phyloP scores from a whole-genome alignment of 1,140 invertebrate genomes.

The Drosophila busckii region DNA sequence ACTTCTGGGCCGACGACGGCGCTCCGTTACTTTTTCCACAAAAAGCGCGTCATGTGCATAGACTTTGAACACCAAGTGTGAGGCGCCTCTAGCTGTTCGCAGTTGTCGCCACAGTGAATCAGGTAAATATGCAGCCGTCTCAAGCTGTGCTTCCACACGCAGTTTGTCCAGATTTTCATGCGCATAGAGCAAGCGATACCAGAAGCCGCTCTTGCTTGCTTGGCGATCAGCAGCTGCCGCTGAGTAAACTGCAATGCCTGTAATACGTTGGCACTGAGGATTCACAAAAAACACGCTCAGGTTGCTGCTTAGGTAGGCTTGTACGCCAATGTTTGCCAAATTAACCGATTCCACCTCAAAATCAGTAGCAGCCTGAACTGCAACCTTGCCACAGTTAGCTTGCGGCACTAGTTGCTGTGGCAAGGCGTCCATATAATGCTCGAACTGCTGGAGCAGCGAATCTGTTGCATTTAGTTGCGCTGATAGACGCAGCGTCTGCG shows the following conservation, averaged over 20 bases:
- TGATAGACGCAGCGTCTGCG: constrained; percentile 44
- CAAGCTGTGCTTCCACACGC: constrained; percentile 35
- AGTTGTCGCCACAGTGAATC: constrained; percentile 40
- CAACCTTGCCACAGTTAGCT: constrained; percentile 27
- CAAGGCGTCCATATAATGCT: constrained; percentile 63
- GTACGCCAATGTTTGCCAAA: constrained; percentile 50
- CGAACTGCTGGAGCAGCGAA: constrained; percentile 47
- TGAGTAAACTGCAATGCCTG: constrained; percentile 62
- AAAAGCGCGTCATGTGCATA: constrained; percentile 67
- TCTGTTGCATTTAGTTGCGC: constrained; percentile 64
- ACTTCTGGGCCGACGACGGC: constrained; percentile 52
- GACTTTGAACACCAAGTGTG: constrained; percentile 52
- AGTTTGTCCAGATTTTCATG: constrained; percentile 40
- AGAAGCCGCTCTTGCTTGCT: constrained; percentile 32
- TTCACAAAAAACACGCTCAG: constrained; percentile 67
- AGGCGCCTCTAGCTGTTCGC: background rate
- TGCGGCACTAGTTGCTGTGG: constrained; percentile 43
- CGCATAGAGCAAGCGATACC: constrained; percentile 57
- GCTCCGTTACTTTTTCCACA: constrained; percentile 39
- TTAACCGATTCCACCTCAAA: constrained; percentile 44
- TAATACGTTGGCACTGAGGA: constrained; percentile 47
- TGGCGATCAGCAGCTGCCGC: background rate
- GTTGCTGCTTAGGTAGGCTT: constrained; percentile 48
- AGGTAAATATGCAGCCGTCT: constrained; percentile 52
- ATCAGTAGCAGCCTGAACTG: constrained; percentile 9